phyloP scores from a whole-genome alignment of 2,797 vertebrate genomes.

The Enteromius thamalakanensis region DNA sequence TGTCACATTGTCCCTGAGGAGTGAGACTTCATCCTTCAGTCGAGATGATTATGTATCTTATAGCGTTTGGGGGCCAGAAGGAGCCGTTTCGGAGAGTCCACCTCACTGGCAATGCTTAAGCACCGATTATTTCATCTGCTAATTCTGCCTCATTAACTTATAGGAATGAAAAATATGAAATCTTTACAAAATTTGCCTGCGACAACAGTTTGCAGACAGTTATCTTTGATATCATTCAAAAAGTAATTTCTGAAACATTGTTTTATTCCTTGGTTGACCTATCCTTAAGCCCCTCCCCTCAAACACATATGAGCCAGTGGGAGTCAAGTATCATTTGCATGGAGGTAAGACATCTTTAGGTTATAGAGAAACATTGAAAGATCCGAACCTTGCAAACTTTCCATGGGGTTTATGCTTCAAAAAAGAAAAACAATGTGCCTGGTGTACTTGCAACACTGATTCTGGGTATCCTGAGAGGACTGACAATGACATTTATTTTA shows the following conservation, averaged over 20 bases:
- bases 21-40: conserved; percentile 39
- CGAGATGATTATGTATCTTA: conserved; percentile 28
- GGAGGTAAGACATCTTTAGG: too few relatives aligned
- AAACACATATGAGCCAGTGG: background rate
- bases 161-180: conserved; percentile 38
- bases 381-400: too few relatives aligned
- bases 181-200: conserved; percentile 5
- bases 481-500: too few relatives aligned
- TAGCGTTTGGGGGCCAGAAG: conserved; percentile 36
- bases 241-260: background rate
- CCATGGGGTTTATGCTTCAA: too few relatives aligned
- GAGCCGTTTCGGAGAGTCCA: conserved; percentile 45
- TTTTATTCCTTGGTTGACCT: background rate
- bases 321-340: background rate
- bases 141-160: conserved; percentile 51
- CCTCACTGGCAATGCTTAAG: conserved; percentile 42
- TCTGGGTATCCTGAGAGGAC: too few relatives aligned
- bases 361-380: too few relatives aligned
- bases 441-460: too few relatives aligned
- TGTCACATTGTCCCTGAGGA: conserved; percentile 44
- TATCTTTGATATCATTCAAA: background rate
- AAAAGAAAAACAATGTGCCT: too few relatives aligned
- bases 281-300: background rate
- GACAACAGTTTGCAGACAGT: conserved; percentile 5
- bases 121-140: conserved; percentile 46